Evolutionary conservation across 2,797 vertebrate species (phyloP).

Genomic region (Myotis planiceps): DNA sequence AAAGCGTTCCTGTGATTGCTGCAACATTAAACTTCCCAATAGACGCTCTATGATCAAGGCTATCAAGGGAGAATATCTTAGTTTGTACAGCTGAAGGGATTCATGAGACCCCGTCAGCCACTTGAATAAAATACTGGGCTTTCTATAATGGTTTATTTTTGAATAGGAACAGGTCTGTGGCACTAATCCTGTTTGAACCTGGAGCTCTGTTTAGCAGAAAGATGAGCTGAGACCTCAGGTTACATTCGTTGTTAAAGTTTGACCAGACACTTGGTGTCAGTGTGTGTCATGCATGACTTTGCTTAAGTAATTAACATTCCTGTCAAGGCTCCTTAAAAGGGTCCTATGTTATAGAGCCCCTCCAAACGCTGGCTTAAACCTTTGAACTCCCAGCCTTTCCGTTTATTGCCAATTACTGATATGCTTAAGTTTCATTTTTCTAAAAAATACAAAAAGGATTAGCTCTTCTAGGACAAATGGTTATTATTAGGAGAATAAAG

Average conservation of each 20-base stretch:
- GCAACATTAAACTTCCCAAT: not conserved
- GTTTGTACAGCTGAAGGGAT: conserved; percentile 70
- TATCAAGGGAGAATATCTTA: not conserved
- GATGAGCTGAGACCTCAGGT: conserved; percentile 71
- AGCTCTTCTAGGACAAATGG: conserved; percentile 49
- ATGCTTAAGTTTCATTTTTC: conserved; percentile 68
- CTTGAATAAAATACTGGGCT: conserved; percentile 57
- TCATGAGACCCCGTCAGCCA: conserved; percentile 1
- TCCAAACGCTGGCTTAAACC: conserved; percentile 71
- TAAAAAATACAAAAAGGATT: conserved; percentile 53
- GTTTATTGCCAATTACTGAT: conserved; percentile 65
- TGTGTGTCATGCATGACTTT: conserved; percentile 63
- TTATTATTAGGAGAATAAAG: conserved; percentile 71
- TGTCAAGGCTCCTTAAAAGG: conserved; percentile 65
- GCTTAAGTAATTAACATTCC: conserved; percentile 83
- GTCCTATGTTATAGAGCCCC: conserved; percentile 58
- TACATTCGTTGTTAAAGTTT: conserved; percentile 78
- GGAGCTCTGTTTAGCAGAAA: conserved; percentile 31
- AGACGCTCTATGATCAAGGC: not conserved
- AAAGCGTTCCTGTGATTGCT: not conserved
- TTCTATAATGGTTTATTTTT: conserved; percentile 77
- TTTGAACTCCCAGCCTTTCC: conserved; percentile 69
- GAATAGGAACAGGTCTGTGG: conserved; percentile 48
- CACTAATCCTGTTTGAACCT: conserved; percentile 69
- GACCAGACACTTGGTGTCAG: conserved; percentile 54